Percentiles rank a stretch among this genome's conserved stretches.
Conservation (phyloP, 1,140 invertebrate genomes). For the Metaphire vulgaris region DNA sequence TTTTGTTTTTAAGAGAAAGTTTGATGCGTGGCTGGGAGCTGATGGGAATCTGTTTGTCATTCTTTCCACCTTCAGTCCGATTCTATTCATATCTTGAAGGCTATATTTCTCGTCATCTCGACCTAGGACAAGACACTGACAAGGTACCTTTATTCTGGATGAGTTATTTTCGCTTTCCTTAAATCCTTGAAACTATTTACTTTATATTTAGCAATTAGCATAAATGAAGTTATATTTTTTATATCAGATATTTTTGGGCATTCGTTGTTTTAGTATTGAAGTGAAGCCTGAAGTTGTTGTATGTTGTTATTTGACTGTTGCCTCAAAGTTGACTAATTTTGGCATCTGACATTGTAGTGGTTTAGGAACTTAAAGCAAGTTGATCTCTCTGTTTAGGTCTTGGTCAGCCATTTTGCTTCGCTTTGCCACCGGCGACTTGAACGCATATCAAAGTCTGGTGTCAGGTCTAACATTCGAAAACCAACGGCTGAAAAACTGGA, state of each 20-base stretch:
- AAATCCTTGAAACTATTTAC: too few relatives aligned
- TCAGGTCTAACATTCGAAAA: conserved; percentile 73
- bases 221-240: too few relatives aligned
- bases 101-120: conserved; percentile 62
- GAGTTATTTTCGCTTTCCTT: too few relatives aligned
- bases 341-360: too few relatives aligned
- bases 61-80: conserved; percentile 84
- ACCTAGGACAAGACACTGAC: conserved; percentile 30
- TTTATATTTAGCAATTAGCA: too few relatives aligned
- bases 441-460: conserved; percentile 74
- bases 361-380: too few relatives aligned
- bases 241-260: too few relatives aligned
- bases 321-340: too few relatives aligned
- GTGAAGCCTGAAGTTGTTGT: too few relatives aligned
- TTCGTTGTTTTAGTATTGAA: too few relatives aligned
- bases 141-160: conserved; percentile 21
- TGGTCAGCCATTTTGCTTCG: neutral
- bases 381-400: too few relatives aligned
- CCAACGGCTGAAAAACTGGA: conserved; percentile 88
- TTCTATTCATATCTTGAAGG: conserved; percentile 83
- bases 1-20: conserved; percentile 56
- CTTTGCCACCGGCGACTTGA: conserved; percentile 74
- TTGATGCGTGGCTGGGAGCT: conserved; percentile 87
- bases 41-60: conserved; percentile 80
- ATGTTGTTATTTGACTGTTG: too few relatives aligned